A percentile compares a stretch with the other conserved stretches of the same genome.
Evolutionary conservation across 2,888 invertebrate genomes (phyloP).

Genomic region (Cremastobaeus sp.): DNA sequence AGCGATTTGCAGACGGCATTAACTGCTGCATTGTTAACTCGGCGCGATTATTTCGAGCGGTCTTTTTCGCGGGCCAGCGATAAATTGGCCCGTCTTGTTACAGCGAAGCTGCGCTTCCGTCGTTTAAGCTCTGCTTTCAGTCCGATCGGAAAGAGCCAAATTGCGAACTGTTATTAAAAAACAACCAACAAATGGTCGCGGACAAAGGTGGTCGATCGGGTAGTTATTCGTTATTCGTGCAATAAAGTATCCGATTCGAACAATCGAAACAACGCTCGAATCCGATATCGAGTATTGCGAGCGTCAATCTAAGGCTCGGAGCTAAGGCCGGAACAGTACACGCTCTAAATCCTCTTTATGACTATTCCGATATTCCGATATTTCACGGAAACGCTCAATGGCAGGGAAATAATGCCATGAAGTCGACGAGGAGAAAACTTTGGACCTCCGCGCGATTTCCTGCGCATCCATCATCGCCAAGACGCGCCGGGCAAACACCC

Average conservation of each 20-base stretch:
- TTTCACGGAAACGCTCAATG: conserved; percentile 63
- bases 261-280: conserved; percentile 59
- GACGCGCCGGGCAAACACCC: background rate
- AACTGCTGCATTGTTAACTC: too few species aligned
- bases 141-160: too few species aligned
- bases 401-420: conserved; percentile 64
- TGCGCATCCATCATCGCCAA: conserved; percentile 44
- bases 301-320: conserved; percentile 59
- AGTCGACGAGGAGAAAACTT: conserved; percentile 53
- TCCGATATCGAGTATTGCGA: conserved; percentile 48
- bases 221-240: conserved; percentile 27
- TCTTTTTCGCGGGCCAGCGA: too few species aligned
- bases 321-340: conserved; percentile 59
- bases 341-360: conserved; percentile 64
- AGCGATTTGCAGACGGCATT: too few species aligned
- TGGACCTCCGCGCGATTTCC: conserved; percentile 45
- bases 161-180: too few species aligned
- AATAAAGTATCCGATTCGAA: conserved; percentile 49
- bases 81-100: too few species aligned
- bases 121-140: too few species aligned
- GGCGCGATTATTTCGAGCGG: too few species aligned
- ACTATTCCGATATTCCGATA: conserved; percentile 64
- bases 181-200: too few species aligned
- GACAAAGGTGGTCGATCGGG: conserved; percentile 27
- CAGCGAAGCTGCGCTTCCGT: too few species aligned